Base-by-base conservation (phyloP, 2,113 vertebrate species). In the Boleophthalmus pectinirostris region DNA sequence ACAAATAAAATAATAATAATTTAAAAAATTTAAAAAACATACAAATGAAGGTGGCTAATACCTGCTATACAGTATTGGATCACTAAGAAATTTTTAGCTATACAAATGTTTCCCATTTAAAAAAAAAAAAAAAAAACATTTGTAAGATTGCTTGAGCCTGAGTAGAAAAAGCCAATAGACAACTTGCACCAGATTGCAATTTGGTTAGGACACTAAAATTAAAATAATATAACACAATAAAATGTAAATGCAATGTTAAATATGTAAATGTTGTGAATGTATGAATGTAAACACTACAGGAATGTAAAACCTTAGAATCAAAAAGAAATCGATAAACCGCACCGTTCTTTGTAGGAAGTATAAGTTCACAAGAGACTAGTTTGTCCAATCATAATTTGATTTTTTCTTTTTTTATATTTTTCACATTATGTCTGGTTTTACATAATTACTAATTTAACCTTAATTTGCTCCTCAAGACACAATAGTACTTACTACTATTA, bases 61-160 rank as follows among this genome's bases (percentile, higher is more conserved):
- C 70, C 75, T 43, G 79, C 82, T 72, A 84, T 75, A 85, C 70
- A 82, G 78, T 81, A 77, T 85, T 85, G 81, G 64, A 78, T 86
- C 82, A 77, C 70, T 68, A 77, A 63, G 67, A 81, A 84, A 35
- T 35, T 63, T 35, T 33, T 63, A 20, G 16, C 10, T 38, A n/a
- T 33, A 43, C 47, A 51, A 29, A 25, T 60, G 14, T 18, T 64
- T 64, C 9, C 20, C 18, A 35, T 64, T n/a, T n/a, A 21, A 12
- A 18, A n/a, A n/a, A n/a, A n/a, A n/a, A n/a, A n/a, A n/a, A n/a
- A n/a, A n/a, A 10, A 35, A 29, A 38, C 18, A n/a, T 38, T 64
- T 64, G 33, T 64, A 64, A 64, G 33, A 64, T 38, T 38, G 20
- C 61, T 38, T 35, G 61, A 64, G 61, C 61, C 61, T 64, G 61